Percentiles rank a stretch among this genome's conserved stretches.
Conservation (phyloP, 2,888 invertebrate genomes). For the Diachrysia chrysitis region DNA sequence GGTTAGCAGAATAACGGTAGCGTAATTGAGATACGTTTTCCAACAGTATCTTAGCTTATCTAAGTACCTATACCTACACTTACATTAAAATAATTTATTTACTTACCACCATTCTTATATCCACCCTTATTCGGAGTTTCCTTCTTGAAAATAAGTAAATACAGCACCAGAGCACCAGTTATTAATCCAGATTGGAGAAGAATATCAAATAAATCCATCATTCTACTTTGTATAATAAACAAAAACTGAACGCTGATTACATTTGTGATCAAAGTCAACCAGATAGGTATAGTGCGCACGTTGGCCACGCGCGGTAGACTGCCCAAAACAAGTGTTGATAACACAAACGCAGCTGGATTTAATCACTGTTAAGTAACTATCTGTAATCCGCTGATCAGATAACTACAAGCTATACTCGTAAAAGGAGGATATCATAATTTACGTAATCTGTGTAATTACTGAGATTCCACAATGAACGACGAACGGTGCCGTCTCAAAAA, state of each 20-base stretch:
- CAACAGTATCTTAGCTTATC: too few species aligned
- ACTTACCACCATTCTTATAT: slow-evolving; percentile 76
- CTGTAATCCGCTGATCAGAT: slow-evolving; percentile 12
- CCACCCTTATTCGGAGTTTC: slow-evolving; percentile 61
- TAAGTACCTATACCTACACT: too few species aligned
- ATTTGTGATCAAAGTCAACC: slow-evolving; percentile 46
- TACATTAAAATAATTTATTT: slow-evolving; percentile 2
- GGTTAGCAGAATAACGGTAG: too few species aligned
- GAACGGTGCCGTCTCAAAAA: not conserved
- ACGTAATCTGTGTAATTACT: not conserved
- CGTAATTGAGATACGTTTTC: too few species aligned
- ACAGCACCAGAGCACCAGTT: slow-evolving; percentile 73
- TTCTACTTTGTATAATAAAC: slow-evolving; percentile 32
- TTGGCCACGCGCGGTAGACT: slow-evolving; percentile 13
- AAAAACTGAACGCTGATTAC: slow-evolving; percentile 18
- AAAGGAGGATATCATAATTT: not conserved
- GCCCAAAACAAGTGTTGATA: slow-evolving; percentile 11
- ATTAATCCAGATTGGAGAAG: slow-evolving; percentile 76
- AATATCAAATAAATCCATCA: slow-evolving; percentile 78
- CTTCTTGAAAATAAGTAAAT: slow-evolving; percentile 76
- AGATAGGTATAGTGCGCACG: slow-evolving; percentile 18
- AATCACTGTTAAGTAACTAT: slow-evolving; percentile 25
- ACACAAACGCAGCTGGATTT: slow-evolving; percentile 14
- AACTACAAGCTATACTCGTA: not conserved
- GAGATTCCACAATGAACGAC: not conserved